These are phyloP conservation scores for Mesocentrotus franciscanus DNA, from an alignment of 53 echinoderm and acorn worm genomes.

Conservation along the genomic window DNA sequence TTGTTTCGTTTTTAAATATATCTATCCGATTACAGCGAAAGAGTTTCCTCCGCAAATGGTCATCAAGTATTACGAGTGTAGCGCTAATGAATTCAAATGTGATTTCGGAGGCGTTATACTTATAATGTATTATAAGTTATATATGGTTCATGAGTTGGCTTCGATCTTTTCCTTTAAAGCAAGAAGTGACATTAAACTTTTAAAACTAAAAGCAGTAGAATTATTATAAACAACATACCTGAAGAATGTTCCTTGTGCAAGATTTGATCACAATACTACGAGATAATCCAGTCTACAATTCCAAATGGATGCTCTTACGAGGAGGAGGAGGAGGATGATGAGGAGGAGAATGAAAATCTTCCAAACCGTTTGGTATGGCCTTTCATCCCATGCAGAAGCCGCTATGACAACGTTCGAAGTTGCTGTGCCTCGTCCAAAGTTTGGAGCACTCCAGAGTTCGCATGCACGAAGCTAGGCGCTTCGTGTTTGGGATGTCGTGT, in stretches of 20 bases:
- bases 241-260: background rate
- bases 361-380: background rate
- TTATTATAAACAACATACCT: background rate
- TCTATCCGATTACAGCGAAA: no score
- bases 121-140: no score
- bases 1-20: no score
- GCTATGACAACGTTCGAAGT: slow-evolving; percentile 20
- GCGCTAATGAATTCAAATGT: no score
- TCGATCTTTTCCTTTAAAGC: no score
- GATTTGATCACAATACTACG: background rate
- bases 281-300: slow-evolving; percentile 23
- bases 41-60: no score
- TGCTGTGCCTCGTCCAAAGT: background rate
- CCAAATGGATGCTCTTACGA: background rate
- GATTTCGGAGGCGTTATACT: no score
- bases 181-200: background rate
- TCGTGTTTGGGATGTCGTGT: slow-evolving; percentile 16
- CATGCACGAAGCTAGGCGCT: background rate
- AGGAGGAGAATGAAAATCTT: background rate
- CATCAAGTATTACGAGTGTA: no score
- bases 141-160: no score
- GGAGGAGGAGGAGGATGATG: background rate
- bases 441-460: background rate
- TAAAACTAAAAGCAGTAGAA: background rate
- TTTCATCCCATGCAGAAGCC: background rate